Conservation (phyloP, 1,140 invertebrate species). For the Hirudo medicinalis region DNA sequence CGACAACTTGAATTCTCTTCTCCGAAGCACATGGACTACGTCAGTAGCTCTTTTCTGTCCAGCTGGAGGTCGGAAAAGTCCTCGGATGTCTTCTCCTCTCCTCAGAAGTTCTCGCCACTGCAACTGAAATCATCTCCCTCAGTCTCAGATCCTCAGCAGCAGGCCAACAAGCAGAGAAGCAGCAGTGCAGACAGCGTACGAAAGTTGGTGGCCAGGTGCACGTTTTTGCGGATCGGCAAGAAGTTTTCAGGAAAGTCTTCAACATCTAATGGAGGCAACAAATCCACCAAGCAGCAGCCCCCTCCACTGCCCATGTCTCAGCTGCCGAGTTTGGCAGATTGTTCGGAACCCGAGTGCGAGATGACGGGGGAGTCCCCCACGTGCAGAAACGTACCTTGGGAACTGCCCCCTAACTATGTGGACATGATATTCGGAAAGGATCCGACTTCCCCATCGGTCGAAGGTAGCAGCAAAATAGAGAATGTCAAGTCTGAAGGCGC, state of each 20-base stretch:
- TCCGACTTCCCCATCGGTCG: not conserved
- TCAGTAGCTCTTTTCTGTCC: slow-evolving; percentile 5
- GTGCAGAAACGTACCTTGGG: not conserved
- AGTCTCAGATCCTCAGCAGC: not conserved
- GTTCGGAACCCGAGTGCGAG: not conserved
- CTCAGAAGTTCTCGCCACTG: not conserved
- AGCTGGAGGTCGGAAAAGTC: not conserved
- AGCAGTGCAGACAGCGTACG: slow-evolving; percentile 17
- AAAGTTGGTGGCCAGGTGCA: slow-evolving; percentile 5
- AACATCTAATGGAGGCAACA: not conserved
- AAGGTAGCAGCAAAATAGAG: not conserved
- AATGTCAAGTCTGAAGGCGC: not conserved
- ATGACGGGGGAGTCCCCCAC: not conserved
- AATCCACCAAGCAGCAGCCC: not conserved
- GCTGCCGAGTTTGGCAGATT: not conserved
- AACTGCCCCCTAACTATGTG: slow-evolving; percentile 17
- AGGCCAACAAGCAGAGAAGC: slow-evolving; percentile 5
- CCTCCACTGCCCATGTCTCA: not conserved
- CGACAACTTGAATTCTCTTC: not conserved
- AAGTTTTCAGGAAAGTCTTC: not conserved
- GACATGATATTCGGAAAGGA: slow-evolving; percentile 18
- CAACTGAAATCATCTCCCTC: not conserved
- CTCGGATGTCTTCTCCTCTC: not conserved
- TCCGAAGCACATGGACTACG: slow-evolving; percentile 4
- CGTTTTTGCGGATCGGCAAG: slow-evolving; percentile 11